phyloP scores from a whole-genome alignment of 2,797 vertebrate genomes.

The Forpus xanthops region DNA sequence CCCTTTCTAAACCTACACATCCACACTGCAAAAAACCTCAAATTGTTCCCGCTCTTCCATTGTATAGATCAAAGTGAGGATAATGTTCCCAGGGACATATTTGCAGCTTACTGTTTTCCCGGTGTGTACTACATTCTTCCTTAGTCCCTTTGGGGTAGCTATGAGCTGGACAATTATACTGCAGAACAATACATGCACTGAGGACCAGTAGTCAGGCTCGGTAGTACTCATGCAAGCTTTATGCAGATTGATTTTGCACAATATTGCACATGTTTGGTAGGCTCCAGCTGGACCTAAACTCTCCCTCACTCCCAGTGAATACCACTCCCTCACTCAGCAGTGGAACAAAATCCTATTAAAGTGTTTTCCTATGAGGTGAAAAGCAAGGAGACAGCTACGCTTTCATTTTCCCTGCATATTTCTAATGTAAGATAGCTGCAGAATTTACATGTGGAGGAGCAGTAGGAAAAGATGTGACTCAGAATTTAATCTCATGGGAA shows the following conservation, averaged over 20 bases:
- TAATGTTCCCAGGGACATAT: not conserved
- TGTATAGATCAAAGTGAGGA: not conserved
- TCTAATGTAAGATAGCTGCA: not conserved
- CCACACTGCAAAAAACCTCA: not conserved
- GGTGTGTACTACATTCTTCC: not conserved
- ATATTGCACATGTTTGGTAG: not conserved
- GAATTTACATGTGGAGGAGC: not conserved
- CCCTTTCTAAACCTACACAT: not conserved
- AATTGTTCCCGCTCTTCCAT: not conserved
- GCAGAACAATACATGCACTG: not conserved
- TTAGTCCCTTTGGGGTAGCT: not conserved
- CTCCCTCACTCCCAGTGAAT: not conserved
- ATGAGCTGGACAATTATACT: not conserved
- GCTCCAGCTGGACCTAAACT: not conserved
- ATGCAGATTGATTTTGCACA: not conserved
- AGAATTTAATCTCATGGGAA: not conserved
- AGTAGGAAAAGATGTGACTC: not conserved
- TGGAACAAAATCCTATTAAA: not conserved
- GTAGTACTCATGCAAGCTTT: not conserved
- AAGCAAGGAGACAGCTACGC: not conserved
- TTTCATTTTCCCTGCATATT: slow-evolving; percentile 11
- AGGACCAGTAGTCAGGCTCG: not conserved
- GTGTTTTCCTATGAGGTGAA: slow-evolving; percentile 1
- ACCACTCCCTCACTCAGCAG: not conserved
- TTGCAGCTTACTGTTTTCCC: not conserved